Conservation (phyloP, 2,888 invertebrate genomes). For the Osmoderma eremita region DNA sequence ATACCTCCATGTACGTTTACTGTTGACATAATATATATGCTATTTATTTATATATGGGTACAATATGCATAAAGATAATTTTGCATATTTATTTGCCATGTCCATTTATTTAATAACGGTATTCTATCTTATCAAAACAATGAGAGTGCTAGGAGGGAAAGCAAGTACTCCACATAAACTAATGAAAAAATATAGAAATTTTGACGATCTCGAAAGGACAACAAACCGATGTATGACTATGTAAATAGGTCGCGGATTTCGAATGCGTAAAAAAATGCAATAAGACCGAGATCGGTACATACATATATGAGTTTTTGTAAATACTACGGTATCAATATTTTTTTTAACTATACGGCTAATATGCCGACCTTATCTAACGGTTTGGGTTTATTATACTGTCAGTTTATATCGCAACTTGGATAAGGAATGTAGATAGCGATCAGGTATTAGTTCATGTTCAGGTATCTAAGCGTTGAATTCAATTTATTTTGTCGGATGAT, state of each 20-base stretch:
- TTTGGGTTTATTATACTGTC: conserved; percentile 16
- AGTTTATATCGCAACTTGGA: conserved; percentile 8
- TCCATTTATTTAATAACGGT: too few relatives aligned
- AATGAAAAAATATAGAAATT: background rate
- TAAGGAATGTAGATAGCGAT: conserved; percentile 7
- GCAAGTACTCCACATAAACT: background rate
- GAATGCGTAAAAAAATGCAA: background rate
- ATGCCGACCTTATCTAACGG: conserved; percentile 1
- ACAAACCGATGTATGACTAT: background rate
- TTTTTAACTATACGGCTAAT: background rate
- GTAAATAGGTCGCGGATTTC: background rate
- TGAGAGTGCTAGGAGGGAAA: too few relatives aligned
- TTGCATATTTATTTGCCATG: too few relatives aligned
- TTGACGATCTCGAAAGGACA: background rate
- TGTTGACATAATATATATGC: too few relatives aligned
- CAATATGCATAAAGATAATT: too few relatives aligned
- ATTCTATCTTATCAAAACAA: too few relatives aligned
- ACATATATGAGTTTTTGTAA: background rate
- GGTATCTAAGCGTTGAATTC: background rate
- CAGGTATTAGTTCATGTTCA: conserved; percentile 2
- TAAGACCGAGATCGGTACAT: too few relatives aligned
- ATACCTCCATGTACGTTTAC: too few relatives aligned
- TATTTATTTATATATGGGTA: too few relatives aligned
- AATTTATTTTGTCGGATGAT: too few relatives aligned
- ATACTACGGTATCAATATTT: background rate